Evolutionary conservation across 2,113 vertebrate species (phyloP).

Genomic region (Poeciliopsis occidentalis): DNA sequence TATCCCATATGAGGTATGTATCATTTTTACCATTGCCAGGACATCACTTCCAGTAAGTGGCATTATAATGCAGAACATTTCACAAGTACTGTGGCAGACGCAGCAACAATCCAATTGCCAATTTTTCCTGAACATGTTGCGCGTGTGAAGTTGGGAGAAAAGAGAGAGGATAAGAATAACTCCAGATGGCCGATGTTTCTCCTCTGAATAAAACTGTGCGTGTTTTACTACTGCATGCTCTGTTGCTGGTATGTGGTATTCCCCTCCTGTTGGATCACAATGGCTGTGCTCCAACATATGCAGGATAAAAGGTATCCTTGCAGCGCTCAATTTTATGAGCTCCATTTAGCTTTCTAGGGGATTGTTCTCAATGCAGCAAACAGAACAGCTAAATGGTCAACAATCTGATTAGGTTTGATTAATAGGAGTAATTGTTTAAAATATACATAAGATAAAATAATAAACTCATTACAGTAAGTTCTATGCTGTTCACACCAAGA

Average conservation of each 20-base stretch:
- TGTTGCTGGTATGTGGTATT: constrained; percentile 43
- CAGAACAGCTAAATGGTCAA: neutral
- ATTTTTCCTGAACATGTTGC: constrained; percentile 8
- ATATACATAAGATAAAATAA: neutral
- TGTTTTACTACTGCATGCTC: constrained; percentile 37
- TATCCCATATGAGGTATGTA: neutral
- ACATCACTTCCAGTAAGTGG: constrained; percentile 25
- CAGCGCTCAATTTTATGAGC: constrained; percentile 6
- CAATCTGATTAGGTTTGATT: constrained; percentile 6
- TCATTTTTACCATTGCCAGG: neutral
- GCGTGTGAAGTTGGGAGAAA: constrained; percentile 4
- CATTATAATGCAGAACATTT: constrained; percentile 3
- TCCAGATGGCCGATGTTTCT: constrained; percentile 51
- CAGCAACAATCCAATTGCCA: constrained; percentile 22
- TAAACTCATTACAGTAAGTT: neutral
- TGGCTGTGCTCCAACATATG: constrained; percentile 24
- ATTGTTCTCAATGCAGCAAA: constrained; percentile 1
- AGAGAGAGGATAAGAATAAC: constrained; percentile 34
- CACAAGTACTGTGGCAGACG: constrained; percentile 10
- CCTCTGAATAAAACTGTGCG: constrained; percentile 11
- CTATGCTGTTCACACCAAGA: neutral
- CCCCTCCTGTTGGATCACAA: constrained; percentile 32
- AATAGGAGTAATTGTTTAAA: constrained; percentile 13
- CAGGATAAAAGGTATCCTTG: constrained; percentile 39
- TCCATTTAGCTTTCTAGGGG: neutral